phyloP scores from a whole-genome alignment of 1,140 invertebrate species.

The Pseudomyrmex cubaensis region DNA sequence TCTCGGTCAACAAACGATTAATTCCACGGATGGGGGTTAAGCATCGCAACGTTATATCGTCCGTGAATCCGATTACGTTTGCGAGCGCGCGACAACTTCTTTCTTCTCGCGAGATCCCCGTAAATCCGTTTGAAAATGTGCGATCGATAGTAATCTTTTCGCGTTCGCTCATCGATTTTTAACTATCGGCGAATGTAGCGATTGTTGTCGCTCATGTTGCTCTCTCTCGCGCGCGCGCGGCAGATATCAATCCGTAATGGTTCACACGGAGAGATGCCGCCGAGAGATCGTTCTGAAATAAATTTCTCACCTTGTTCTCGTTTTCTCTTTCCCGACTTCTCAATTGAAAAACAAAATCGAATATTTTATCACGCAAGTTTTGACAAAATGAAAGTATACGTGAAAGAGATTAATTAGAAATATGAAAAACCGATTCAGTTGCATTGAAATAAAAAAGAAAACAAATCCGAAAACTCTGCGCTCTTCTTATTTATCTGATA shows the following conservation, averaged over 20 bases:
- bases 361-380: not conserved
- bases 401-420: too few species aligned
- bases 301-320: conserved; percentile 5
- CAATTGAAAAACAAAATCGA: not conserved
- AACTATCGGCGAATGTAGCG: conserved; percentile 17
- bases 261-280: not conserved
- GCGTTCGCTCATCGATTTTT: conserved; percentile 13
- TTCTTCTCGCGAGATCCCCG: conserved; percentile 17
- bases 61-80: conserved; percentile 63
- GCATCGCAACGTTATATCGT: conserved; percentile 54
- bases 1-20: conserved; percentile 67
- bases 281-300: conserved; percentile 9
- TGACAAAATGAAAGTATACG: not conserved
- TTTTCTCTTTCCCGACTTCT: not conserved
- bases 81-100: not conserved
- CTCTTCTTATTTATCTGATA: too few species aligned
- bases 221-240: not conserved
- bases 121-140: conserved; percentile 27
- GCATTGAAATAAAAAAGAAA: not conserved
- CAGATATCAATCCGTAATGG: conserved; percentile 9
- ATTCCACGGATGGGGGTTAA: conserved; percentile 59
- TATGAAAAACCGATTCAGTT: not conserved
- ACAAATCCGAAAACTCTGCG: not conserved
- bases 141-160: conserved; percentile 21
- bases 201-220: not conserved